Base-by-base conservation (phyloP, 1,140 invertebrate species). In the Drosophila burlai region DNA sequence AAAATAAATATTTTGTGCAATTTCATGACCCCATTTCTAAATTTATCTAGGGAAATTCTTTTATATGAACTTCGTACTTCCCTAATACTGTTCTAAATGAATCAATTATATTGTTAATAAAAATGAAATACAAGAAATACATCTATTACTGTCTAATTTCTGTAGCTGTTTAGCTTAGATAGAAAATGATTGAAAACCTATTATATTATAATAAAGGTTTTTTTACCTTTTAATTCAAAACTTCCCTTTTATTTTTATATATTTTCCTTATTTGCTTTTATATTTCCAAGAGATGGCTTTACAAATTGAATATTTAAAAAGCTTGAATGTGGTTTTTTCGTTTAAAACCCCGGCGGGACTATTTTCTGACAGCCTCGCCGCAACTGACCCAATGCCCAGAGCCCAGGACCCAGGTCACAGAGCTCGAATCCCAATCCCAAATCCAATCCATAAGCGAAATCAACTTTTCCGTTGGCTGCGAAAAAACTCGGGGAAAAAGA, bases 401-500 rank as follows among this genome's bases (percentile, higher is more conserved):
- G 3, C 45, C 15, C 24, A 34, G 29, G 29, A 31, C 7, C 8
- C 29, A 5, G 18, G 2, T 0, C 24, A 7, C n/a, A 2, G 6
- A 8, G 13, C 46, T 15, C 46, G 13, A 16, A 3, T 18, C 34
- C 18, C 26, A n/a, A 26, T 24, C 31, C 21, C 64, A 26, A 15
- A 6, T 15, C 34, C 21, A 47, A 66, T 24, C 65, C 65, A 68
- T 68, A 66, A 40, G 45, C 65, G 34, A 50, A 67, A 68, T 49
- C 55, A 66, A 62, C 46, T 62, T 24, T 54, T 29, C 21, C 24
- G 15, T n/a, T 21, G n/a, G 29, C 29, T 29, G 29, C n/a, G 29
- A 10, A 36, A 38, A 36, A 55, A 38, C 18, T 24, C 50, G 18
- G 54, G 21, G 26, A 36, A 62, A 43, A 50, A 31, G 10, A 55